Evolutionary conservation across 2,888 invertebrate species (phyloP).

Genomic region (Lampropteryx suffumata): DNA sequence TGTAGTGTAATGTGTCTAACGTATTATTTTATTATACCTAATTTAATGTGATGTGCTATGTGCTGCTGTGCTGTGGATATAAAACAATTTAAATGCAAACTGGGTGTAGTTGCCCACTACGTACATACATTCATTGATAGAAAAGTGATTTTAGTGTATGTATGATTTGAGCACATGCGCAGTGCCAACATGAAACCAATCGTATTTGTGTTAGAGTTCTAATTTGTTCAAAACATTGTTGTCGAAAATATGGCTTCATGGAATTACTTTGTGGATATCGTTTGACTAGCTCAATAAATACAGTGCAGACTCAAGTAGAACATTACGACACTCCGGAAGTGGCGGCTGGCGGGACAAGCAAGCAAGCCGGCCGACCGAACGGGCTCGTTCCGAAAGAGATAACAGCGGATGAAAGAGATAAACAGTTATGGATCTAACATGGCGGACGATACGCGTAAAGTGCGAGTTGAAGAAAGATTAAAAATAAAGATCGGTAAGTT

Average conservation of each 20-base stretch:
- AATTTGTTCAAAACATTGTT: constrained; percentile 38
- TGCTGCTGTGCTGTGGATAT: constrained; percentile 10
- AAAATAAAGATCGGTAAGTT: constrained; percentile 96
- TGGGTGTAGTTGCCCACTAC: constrained; percentile 44
- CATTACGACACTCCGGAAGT: constrained; percentile 83
- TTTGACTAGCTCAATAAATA: constrained; percentile 49
- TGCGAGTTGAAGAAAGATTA: constrained; percentile 95
- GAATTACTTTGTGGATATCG: constrained; percentile 52
- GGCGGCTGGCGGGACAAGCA: constrained; percentile 80
- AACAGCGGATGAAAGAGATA: constrained; percentile 83
- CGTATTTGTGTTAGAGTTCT: constrained; percentile 44
- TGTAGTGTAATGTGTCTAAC: background rate
- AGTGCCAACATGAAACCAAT: constrained; percentile 58
- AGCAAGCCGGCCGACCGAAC: constrained; percentile 79
- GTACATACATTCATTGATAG: constrained; percentile 76
- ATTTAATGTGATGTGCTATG: constrained; percentile 41
- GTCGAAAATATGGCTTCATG: constrained; percentile 51
- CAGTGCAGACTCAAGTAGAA: constrained; percentile 75
- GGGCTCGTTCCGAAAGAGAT: constrained; percentile 82
- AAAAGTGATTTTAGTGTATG: constrained; percentile 66
- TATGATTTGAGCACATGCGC: constrained; percentile 71
- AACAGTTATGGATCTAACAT: constrained; percentile 93
- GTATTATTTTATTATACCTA: too few species aligned
- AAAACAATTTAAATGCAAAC: constrained; percentile 9
- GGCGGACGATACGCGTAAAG: constrained; percentile 95